Percentiles rank a stretch among this genome's conserved stretches.
phyloP scores from a whole-genome alignment of 1,140 invertebrate genomes.

The Sitobion miscanthi region DNA sequence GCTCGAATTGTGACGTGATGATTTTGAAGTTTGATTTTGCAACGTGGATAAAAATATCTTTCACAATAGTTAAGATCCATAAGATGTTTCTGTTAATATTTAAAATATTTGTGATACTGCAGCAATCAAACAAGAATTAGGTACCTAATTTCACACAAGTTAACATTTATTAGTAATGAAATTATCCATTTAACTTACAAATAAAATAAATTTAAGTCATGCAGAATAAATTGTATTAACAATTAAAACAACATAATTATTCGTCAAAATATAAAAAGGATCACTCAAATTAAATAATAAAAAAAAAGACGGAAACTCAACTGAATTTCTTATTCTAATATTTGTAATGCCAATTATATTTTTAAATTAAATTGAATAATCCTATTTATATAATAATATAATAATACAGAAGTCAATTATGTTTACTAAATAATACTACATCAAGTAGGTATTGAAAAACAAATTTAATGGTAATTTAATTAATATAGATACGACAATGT shows the following conservation, averaged over 20 bases:
- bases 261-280: neutral
- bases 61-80: neutral
- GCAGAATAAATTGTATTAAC: slow-evolving; percentile 4
- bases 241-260: neutral
- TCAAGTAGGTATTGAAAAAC: neutral
- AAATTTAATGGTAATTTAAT: neutral
- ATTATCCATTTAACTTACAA: neutral
- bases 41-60: neutral
- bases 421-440: neutral
- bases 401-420: neutral
- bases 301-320: neutral
- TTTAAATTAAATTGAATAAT: neutral
- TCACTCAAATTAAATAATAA: neutral
- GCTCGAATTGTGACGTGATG: neutral
- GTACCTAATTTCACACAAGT: neutral
- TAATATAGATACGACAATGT: neutral
- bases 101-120: neutral
- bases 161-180: slow-evolving; percentile 14
- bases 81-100: neutral
- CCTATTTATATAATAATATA: slow-evolving; percentile 10
- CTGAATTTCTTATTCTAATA: neutral
- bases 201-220: neutral
- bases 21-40: neutral
- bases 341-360: neutral
- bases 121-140: neutral